Conservation (phyloP, 37 sponge, comb jelly and placozoan genomes). For the Crambe crambe region DNA sequence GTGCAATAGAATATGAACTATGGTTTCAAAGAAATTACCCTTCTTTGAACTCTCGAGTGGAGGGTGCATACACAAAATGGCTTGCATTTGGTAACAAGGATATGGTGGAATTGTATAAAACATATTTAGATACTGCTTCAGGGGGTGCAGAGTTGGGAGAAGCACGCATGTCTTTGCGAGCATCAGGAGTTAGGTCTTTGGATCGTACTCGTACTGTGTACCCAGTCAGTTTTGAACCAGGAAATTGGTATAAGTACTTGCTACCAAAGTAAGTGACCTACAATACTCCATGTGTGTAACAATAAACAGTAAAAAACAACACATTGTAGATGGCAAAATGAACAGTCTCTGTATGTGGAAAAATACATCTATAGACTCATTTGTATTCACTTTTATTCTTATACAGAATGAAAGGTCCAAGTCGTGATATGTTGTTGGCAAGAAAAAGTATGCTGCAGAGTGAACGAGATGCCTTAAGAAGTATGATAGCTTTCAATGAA, state of each 20-base stretch:
- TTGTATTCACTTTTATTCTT: neutral
- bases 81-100: conserved; percentile 55
- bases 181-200: conserved; percentile 35
- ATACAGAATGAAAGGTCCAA: conserved; percentile 1
- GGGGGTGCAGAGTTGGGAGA: conserved; percentile 42
- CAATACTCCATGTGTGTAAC: neutral
- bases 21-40: conserved; percentile 54
- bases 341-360: neutral
- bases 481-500: neutral
- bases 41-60: conserved; percentile 25
- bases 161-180: conserved; percentile 31
- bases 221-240: conserved; percentile 45
- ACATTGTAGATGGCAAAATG: neutral
- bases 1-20: conserved; percentile 25
- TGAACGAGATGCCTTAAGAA: conserved; percentile 2
- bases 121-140: conserved; percentile 34
- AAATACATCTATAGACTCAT: too few relatives aligned
- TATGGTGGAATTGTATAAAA: conserved; percentile 29
- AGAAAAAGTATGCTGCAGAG: conserved; percentile 18
- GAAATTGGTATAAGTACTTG: conserved; percentile 49
- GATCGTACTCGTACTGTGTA: conserved; percentile 52
- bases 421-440: conserved; percentile 32
- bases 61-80: conserved; percentile 50
- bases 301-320: too few relatives aligned
- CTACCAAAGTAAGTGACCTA: conserved; percentile 14